These are phyloP conservation scores for Caenorhabditis sp. DNA, from an alignment of 2,888 invertebrate species.

Conservation along the genomic window DNA sequence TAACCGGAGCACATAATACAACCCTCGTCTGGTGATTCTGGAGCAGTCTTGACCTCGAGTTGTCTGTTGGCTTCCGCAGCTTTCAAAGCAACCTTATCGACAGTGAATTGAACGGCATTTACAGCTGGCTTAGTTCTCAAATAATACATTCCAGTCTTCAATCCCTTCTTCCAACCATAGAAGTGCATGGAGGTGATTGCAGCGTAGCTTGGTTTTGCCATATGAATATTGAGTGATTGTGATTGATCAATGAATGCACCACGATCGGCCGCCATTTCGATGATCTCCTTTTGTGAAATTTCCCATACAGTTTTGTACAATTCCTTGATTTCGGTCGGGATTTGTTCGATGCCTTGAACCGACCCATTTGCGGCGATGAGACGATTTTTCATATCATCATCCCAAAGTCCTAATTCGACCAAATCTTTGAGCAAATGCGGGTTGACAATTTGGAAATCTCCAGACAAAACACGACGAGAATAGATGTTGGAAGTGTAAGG, in stretches of 20 bases:
- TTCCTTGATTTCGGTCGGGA: slow-evolving; percentile 72
- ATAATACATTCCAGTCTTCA: slow-evolving; percentile 99
- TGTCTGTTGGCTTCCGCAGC: slow-evolving; percentile 29
- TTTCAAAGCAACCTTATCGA: slow-evolving; percentile 80
- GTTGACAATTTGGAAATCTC: slow-evolving; percentile 82
- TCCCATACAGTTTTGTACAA: slow-evolving; percentile 76
- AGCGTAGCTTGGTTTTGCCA: slow-evolving; percentile 90
- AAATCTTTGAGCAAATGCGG: slow-evolving; percentile 92
- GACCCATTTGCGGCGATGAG: slow-evolving; percentile 91
- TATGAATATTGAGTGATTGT: slow-evolving; percentile 95
- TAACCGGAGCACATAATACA: slow-evolving; percentile 68
- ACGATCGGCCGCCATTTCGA: slow-evolving; percentile 76
- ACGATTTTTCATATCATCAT: slow-evolving; percentile 91
- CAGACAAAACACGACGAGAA: slow-evolving; percentile 88
- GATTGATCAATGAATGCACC: slow-evolving; percentile 98
- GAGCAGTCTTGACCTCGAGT: slow-evolving; percentile 13
- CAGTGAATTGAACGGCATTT: slow-evolving; percentile 95
- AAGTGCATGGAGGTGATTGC: slow-evolving; percentile 98
- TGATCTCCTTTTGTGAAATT: slow-evolving; percentile 82
- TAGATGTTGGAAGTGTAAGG: slow-evolving; percentile 98
- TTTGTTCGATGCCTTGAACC: slow-evolving; percentile 77
- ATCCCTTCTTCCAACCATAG: slow-evolving; percentile 80
- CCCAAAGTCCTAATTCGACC: slow-evolving; percentile 89
- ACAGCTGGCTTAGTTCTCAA: slow-evolving; percentile 94
- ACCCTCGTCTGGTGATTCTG: slow-evolving; percentile 55